These are phyloP conservation scores for Malacoraja senta DNA, from an alignment of 2,797 vertebrate genomes.

Conservation along the genomic window DNA sequence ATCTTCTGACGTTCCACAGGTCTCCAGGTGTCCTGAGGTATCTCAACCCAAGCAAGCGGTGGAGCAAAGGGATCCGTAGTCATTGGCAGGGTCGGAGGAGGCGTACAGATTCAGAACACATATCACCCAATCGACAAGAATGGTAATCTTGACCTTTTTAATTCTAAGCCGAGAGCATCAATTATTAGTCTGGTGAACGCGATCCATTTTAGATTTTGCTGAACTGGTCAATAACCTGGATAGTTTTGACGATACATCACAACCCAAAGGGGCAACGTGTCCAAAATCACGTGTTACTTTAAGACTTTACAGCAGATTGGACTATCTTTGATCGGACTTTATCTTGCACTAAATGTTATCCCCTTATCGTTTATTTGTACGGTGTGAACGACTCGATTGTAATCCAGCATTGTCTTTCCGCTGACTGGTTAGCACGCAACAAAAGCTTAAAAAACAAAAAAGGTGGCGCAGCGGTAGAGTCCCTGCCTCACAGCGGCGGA, in stretches of 20 bases:
- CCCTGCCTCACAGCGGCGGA: too few species aligned
- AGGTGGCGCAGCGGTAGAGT: too few species aligned
- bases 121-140: conserved; percentile 19
- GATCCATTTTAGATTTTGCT: background rate
- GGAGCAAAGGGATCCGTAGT: background rate
- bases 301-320: background rate
- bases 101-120: background rate
- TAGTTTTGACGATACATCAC: background rate
- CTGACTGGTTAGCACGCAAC: too few species aligned
- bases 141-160: conserved; percentile 22
- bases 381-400: too few species aligned
- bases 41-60: too few species aligned
- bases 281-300: background rate
- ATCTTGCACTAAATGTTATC: too few species aligned
- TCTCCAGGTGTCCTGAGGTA: background rate
- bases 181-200: background rate
- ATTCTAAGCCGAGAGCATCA: background rate
- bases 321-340: too few species aligned
- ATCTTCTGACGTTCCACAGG: too few species aligned
- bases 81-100: background rate
- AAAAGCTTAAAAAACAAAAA: too few species aligned
- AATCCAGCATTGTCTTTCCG: too few species aligned
- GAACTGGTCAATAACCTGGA: background rate
- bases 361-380: too few species aligned
- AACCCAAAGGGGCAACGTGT: too few species aligned